Base-by-base conservation (phyloP, 2,888 invertebrate species). In the Esperia sulphurella region DNA sequence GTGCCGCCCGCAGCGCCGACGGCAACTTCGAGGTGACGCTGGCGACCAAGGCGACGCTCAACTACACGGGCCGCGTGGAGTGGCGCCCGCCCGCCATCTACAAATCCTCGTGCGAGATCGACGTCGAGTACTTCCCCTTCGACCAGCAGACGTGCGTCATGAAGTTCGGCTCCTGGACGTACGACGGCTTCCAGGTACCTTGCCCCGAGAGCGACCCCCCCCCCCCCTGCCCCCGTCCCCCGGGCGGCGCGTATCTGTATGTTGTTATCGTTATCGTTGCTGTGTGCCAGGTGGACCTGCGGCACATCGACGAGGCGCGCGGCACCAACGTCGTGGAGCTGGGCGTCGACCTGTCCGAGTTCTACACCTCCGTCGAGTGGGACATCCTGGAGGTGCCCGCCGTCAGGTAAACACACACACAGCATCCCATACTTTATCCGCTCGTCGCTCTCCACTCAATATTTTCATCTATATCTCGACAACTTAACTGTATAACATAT, bases 351-450 rank as follows among this genome's bases (percentile, higher is more conserved):
- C 92, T 99, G 61, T 95, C 97, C 59, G 98, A 98, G 90, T 99
- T 98, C 91, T 99, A 99, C 91, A 97, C 96, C 86, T 97, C 97
- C 60, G 98, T 98, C 53, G 98, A 99, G 90, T 99, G 99, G 99
- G 98, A 99, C 90, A 97, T 99, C 72, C 92, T 99, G 57, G 97
- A 97, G 91, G 98, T 98, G 76, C 97, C 97, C 63, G 97, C 97
- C 59, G 95, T 96, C 62, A 94, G 96, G 95, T 95, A 48, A 43
- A 44, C 38, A 9, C 43, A 12, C 10, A 10, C 31, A 7, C 31
- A 9, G 10, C 21, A 21, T 21, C 2, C 21, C 21, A 21, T 5
- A 21, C 21, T 21, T 21, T 5, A 21, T 5, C 21, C 21, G 21
- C 21, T 21, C 21, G 21, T 21, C 3, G 2, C 21, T 2, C 21